Conservation (phyloP, 2,888 invertebrate species). For the Phengaris arion region DNA sequence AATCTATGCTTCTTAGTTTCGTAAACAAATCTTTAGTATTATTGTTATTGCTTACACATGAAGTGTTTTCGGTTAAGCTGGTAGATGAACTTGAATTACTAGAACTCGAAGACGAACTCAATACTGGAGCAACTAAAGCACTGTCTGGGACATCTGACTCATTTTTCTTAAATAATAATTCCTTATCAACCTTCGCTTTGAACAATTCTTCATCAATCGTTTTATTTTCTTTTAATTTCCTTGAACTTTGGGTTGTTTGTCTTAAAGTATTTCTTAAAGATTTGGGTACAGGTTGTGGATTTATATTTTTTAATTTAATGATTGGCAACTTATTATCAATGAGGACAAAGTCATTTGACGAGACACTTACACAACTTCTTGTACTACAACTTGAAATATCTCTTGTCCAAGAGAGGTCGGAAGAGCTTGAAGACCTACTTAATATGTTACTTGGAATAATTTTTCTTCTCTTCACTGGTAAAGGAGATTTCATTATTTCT, state of each 20-base stretch:
- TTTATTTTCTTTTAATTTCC: background rate
- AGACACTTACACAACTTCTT: constrained; percentile 54
- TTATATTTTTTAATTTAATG: constrained; percentile 49
- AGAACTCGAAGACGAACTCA: constrained; percentile 29
- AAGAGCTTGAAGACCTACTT: constrained; percentile 46
- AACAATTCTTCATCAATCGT: background rate
- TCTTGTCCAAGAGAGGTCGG: constrained; percentile 61
- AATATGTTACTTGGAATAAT: constrained; percentile 37
- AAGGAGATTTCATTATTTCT: constrained; percentile 14
- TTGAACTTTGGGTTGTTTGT: background rate
- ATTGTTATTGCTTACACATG: constrained; percentile 29
- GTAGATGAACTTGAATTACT: constrained; percentile 15
- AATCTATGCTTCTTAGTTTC: constrained; percentile 47
- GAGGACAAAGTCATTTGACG: constrained; percentile 52
- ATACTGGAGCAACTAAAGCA: background rate
- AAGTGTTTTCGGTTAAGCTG: background rate
- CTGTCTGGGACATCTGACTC: background rate
- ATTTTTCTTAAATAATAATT: background rate
- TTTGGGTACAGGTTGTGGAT: constrained; percentile 30
- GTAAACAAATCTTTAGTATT: constrained; percentile 44
- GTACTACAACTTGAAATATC: constrained; percentile 62
- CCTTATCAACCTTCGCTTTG: background rate
- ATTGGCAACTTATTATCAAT: constrained; percentile 61
- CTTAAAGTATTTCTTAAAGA: background rate
- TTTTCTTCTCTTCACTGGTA: constrained; percentile 1